Evolutionary conservation across 2,797 vertebrate genomes (phyloP).

Genomic region (Enteromius viviparus): DNA sequence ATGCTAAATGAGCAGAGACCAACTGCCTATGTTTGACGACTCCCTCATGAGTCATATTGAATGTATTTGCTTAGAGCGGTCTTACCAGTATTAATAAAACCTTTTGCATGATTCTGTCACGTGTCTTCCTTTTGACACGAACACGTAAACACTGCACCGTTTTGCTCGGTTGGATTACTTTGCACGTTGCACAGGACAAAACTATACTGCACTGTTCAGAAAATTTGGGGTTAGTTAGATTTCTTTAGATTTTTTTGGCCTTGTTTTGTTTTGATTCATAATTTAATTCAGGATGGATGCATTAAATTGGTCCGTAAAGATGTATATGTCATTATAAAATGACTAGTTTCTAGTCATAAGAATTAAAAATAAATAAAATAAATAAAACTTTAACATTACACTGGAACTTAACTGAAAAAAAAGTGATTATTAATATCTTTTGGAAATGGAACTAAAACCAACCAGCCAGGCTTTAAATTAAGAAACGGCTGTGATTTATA

Average conservation of each 20-base stretch:
- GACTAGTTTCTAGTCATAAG: not conserved
- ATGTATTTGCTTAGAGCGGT: not conserved
- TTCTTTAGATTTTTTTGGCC: too few relatives aligned
- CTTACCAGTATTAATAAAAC: not conserved
- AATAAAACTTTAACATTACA: not conserved
- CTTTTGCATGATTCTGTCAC: not conserved
- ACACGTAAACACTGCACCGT: not conserved
- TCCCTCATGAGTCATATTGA: not conserved
- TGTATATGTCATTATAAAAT: not conserved
- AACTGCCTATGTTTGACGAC: not conserved
- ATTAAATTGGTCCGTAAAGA: not conserved
- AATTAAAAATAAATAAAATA: not conserved
- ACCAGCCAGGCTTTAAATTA: not conserved
- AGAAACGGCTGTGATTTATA: not conserved
- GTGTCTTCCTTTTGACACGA: not conserved
- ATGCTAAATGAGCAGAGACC: not conserved
- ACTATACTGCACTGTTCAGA: not conserved
- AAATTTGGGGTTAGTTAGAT: not conserved
- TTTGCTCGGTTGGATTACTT: not conserved
- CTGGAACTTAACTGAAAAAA: too few relatives aligned
- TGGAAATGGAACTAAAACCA: not conserved
- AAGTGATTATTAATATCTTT: not conserved
- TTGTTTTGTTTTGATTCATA: not conserved
- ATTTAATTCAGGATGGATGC: not conserved
- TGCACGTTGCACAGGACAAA: not conserved